Evolutionary conservation across 2,888 invertebrate species (phyloP).

Genomic region (Artemia sinica): DNA sequence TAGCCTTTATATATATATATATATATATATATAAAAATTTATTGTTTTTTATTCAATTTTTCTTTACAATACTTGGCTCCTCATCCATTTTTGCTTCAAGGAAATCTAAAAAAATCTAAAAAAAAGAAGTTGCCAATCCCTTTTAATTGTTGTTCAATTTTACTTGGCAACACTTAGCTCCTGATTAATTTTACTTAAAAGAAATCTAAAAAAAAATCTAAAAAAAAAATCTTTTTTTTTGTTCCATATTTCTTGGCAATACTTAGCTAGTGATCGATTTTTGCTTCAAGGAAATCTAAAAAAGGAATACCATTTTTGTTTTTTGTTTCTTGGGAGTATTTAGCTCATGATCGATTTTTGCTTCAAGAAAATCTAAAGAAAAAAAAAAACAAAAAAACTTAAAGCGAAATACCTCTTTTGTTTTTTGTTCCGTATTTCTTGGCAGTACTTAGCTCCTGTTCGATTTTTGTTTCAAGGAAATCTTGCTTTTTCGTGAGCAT

Average conservation of each 20-base stretch:
- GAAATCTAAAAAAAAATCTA: constrained; percentile 39
- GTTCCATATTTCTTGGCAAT: too few species aligned
- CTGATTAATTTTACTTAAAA: constrained; percentile 76
- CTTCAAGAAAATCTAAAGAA: background rate
- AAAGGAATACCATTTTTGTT: constrained; percentile 33
- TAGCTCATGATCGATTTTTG: constrained; percentile 24
- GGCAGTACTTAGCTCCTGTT: constrained; percentile 64
- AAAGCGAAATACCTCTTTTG: constrained; percentile 55
- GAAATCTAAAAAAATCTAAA: background rate
- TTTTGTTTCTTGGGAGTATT: constrained; percentile 27
- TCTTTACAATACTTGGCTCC: constrained; percentile 23
- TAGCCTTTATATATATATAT: too few species aligned
- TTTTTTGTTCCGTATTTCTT: constrained; percentile 88
- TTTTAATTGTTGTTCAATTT: constrained; percentile 86
- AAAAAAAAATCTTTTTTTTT: constrained; percentile 10
- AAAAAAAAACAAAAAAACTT: too few species aligned
- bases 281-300: too few species aligned
- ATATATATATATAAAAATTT: background rate
- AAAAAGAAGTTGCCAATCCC: constrained; percentile 43
- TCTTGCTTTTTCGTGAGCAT: constrained; percentile 92
- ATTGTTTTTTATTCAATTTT: constrained; percentile 35
- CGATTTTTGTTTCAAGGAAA: constrained; percentile 87
- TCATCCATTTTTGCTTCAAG: background rate
- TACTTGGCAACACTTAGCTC: constrained; percentile 72
- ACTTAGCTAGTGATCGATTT: too few species aligned